Evolutionary conservation across 2,888 invertebrate genomes (phyloP), one percentile per base, ranked within the genome.

Genomic region (Hirtodrosophila cameraria): DNA sequence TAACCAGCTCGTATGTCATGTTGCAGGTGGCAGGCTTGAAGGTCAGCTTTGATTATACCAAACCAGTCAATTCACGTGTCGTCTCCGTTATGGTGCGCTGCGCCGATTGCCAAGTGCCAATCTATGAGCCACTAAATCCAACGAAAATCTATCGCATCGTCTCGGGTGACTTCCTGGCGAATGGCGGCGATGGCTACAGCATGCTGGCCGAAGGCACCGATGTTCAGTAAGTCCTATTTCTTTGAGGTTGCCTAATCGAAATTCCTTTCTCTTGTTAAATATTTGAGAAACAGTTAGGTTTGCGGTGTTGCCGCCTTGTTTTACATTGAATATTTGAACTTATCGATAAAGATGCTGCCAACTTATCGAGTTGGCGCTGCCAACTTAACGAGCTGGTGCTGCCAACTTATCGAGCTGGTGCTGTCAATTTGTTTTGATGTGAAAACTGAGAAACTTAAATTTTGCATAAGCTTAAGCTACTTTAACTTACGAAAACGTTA

Each of bases 141-240:
- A 88, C 92, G 28, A 90, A 92, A 70, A 91, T 90, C 13, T 96
- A 96, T 90, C 91, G 93, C 6, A 89, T 96, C 0, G 91, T 94
- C 11, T 86, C 94, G 1, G 92, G 93, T 36, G 92, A 92, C 71
- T 96, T 94, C 84, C 89, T 95, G 50, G 92, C 92, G 1, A 91
- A 91, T 28, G 96, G 96, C 8, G 96, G 96, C 38, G 95, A 95
- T 84, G 94, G 94, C 0, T 95, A 92, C 85, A 78, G 90, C 57
- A 92, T 93, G 75, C 87, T 92, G 79, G 71, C 71, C 11, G 74
- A 89, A 20, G 84, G 84, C 41, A 88, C 88, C 1, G 90, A 92
- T 66, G 15, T 75, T 5, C 76, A 85, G 73, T 91, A 67, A 79
- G 87, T 86, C 1, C 1, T 7, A 1, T 9, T 6, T 23, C 7